Evolutionary conservation across 2,888 invertebrate genomes (phyloP), one percentile per base, ranked within the genome.

Genomic region (Calliopum simillimum): DNA sequence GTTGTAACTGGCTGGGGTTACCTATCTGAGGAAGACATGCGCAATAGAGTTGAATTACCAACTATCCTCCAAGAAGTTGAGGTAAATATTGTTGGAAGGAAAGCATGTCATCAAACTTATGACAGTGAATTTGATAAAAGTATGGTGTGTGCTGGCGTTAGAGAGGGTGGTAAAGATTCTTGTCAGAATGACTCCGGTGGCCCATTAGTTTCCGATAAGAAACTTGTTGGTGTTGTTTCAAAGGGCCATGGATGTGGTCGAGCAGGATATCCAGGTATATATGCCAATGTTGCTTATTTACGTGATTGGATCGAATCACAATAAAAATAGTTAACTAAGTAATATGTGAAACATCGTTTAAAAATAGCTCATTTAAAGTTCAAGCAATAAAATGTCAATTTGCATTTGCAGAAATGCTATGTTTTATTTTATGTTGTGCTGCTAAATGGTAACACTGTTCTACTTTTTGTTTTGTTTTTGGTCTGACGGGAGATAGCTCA

Each of bases 131-230:
- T 83, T 8, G 82, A 80, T 21, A 56, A 62, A 1, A 74, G 74
- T 1, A 84, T 84, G 84, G 23, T 84, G 33, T 84, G 84, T 33
- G 83, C 83, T 16, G 81, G 75, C 33, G 78, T 79, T 3, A 23
- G 66, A 1, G 77, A 75, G 1, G 84, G 84, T 33, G 85, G 84
- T 44, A 82, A 81, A 71, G 85, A 84, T 75, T 75, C 83, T n/a
- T 84, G 84, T 69, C 82, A 84, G 65, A 82, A 83, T 14, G 84
- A 84, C 71, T 84, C 84, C 6, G 84, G 84, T 13, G 84, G 84
- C 16, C 84, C 84, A 12, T 58, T 84, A 65, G 75, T 79, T 53
- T 70, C 65, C 16, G 73, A 78, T 3, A 78, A 80, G 2, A 14
- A 75, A 53, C 76, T 81, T n/a, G 46, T 80, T 14, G 84, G 85